Base-by-base conservation (phyloP, 2,797 vertebrate genomes). In the Xenopus petersii region DNA sequence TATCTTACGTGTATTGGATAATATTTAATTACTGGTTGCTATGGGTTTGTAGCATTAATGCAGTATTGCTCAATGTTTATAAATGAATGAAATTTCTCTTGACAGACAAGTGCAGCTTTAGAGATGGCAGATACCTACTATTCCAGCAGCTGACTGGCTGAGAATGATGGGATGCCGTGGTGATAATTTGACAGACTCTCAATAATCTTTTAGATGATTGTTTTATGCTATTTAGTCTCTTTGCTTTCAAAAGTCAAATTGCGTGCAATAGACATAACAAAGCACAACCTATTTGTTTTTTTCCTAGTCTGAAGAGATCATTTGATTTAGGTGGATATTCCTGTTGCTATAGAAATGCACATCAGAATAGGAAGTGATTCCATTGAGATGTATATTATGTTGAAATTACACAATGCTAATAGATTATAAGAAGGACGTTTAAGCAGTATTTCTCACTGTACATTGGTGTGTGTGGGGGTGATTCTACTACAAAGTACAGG, bases 311-410 rank as follows among this genome's bases (percentile, higher is more conserved):
- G 59, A 70, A 36, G 26, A 74, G 61, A 78, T 78, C 69, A 74
- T 78, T 73, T 64, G 71, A 78, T 78, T 78, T 71, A 73, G 76
- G 76, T 78, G 76, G 71, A 73, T 78, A 73, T 63, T 74, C 51
- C 30, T 65, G 71, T 73, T 78, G 71, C 71, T 74, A 78, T 78
- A 78, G 71, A 78, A 78, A 78, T 78, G 36, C 65, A 60, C 76
- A 51, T 73, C 47, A 73, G 71, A 78, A 78, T 74, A 74, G 71
- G 30, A 70, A 70, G 71, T 65, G 60, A 74, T 73, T 78, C 76
- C 61, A 17, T 64, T 78, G 64, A 60, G 73, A 78, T 78, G 65
- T 78, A 74, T 78, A 60, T 78, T 64, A 49, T 69, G 26, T 26
- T 56, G 71, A 73, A 69, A 78, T 78, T 64, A 61, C 60, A 78